Conservation (phyloP, 2,888 invertebrate genomes). For the Prosapia bicincta region DNA sequence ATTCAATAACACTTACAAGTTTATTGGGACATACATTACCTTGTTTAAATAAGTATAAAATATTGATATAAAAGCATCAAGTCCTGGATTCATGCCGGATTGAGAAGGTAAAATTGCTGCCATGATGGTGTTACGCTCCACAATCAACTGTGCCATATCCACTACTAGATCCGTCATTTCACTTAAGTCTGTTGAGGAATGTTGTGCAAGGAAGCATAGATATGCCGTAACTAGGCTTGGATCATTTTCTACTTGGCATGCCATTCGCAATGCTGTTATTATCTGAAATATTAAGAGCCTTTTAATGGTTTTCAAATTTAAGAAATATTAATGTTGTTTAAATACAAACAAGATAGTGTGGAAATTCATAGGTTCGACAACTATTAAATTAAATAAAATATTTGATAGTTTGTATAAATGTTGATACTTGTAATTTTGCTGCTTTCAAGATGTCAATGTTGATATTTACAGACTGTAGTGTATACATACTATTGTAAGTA, state of each 20-base stretch:
- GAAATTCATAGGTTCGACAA: too few species aligned
- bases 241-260: constrained; percentile 87
- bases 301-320: too few species aligned
- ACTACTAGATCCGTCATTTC: constrained; percentile 46
- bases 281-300: too few species aligned
- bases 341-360: too few species aligned
- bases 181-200: constrained; percentile 50
- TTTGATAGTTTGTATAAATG: too few species aligned
- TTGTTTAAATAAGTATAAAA: constrained; percentile 73
- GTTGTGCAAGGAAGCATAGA: constrained; percentile 76
- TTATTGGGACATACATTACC: too few species aligned
- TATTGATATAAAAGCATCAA: constrained; percentile 68
- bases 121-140: constrained; percentile 85
- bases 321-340: too few species aligned
- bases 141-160: constrained; percentile 87
- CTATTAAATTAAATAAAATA: too few species aligned
- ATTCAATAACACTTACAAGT: too few species aligned
- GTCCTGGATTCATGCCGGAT: constrained; percentile 50
- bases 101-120: constrained; percentile 70
- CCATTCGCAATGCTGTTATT: constrained; percentile 71
- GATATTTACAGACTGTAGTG: too few species aligned
- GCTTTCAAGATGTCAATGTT: too few species aligned
- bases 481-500: too few species aligned
- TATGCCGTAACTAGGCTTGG: constrained; percentile 79
- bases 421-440: background rate